Conservation (phyloP, 2,113 vertebrate genomes). For the Pelecanus crispus region DNA sequence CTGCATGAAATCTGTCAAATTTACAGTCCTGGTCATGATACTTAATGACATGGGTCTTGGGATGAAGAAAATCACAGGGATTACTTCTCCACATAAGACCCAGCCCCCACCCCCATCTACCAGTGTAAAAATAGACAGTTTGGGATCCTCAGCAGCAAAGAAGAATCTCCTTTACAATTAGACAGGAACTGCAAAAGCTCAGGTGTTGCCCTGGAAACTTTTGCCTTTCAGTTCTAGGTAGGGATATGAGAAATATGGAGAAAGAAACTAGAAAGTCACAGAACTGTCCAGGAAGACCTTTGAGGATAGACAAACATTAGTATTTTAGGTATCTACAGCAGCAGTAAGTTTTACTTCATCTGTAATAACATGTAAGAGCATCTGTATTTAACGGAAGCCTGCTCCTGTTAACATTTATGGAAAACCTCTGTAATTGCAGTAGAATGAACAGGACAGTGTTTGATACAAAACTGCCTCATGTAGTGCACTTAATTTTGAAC, state of each 20-base stretch:
- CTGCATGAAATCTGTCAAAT: neutral
- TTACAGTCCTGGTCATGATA: neutral
- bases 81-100: neutral
- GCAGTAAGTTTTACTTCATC: neutral
- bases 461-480: neutral
- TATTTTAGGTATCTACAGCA: neutral
- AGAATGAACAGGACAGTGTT: neutral
- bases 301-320: neutral
- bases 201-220: neutral
- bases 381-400: neutral
- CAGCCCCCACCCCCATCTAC: neutral
- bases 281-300: neutral
- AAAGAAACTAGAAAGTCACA: neutral
- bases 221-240: neutral
- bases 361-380: neutral
- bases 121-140: neutral
- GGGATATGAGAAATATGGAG: neutral
- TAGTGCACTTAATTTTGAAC: neutral
- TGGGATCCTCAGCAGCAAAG: neutral
- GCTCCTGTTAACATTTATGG: neutral
- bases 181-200: neutral
- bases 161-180: neutral
- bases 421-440: neutral
- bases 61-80: neutral
- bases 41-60: neutral